Evolutionary conservation across 2,113 vertebrate species (phyloP).

Genomic region (Alces alces): DNA sequence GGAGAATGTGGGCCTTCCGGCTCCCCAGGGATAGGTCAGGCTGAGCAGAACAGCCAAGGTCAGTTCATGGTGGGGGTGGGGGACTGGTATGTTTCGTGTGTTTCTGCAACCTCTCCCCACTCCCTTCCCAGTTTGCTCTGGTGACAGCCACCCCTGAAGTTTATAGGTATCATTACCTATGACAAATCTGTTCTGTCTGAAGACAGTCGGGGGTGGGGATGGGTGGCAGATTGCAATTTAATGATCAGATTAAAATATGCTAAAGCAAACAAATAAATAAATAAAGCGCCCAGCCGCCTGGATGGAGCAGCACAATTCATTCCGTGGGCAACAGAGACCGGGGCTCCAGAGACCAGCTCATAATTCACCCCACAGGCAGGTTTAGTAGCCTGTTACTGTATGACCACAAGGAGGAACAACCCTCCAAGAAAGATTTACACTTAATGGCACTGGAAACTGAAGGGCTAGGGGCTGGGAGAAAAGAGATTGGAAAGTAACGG

Average conservation of each 20-base stretch:
- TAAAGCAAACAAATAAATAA: conserved; percentile 73
- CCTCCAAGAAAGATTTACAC: conserved; percentile 42
- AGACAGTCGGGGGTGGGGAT: conserved; percentile 22
- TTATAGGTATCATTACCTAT: conserved; percentile 72
- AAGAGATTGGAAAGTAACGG: neutral
- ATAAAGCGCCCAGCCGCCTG: conserved; percentile 47
- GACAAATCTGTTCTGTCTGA: conserved; percentile 68
- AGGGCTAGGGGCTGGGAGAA: neutral
- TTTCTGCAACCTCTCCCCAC: neutral
- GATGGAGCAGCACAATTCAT: conserved; percentile 46
- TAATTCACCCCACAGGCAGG: conserved; percentile 63
- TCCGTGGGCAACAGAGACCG: conserved; percentile 49
- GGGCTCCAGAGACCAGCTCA: conserved; percentile 34
- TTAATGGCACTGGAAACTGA: neutral
- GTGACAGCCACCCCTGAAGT: conserved; percentile 34
- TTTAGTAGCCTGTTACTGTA: conserved; percentile 53
- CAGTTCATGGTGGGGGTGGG: neutral
- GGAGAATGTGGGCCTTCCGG: neutral
- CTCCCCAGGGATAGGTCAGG: neutral
- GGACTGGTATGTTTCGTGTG: neutral
- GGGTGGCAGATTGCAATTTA: conserved; percentile 74
- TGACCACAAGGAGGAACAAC: conserved; percentile 52
- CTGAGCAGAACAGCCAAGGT: neutral
- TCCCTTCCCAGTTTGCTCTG: neutral
- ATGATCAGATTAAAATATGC: conserved; percentile 75